Percentiles rank a stretch among this genome's conserved stretches.
These are phyloP conservation scores for Platynereis dumerilii DNA, from an alignment of 2,888 invertebrate genomes.

Conservation along the genomic window DNA sequence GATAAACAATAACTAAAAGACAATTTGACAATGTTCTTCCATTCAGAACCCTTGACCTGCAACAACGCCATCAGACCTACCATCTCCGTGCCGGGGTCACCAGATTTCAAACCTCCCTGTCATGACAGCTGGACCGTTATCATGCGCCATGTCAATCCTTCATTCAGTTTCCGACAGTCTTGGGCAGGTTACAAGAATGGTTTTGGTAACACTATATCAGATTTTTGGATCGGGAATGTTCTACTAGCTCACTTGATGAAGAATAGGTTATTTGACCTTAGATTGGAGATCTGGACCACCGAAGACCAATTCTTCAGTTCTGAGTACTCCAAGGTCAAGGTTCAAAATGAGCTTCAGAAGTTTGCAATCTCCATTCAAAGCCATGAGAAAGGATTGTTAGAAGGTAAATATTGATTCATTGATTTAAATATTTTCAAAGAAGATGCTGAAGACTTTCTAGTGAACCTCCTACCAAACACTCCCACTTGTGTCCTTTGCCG, in stretches of 20 bases:
- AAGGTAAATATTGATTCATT: too few species aligned
- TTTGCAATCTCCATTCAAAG: too few species aligned
- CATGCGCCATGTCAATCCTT: background rate
- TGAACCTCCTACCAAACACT: too few species aligned
- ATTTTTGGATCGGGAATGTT: constrained; percentile 5
- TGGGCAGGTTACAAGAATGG: constrained; percentile 5
- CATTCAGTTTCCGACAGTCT: background rate
- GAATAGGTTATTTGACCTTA: background rate
- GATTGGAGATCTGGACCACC: background rate
- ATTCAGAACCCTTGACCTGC: too few species aligned
- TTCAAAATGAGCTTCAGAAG: background rate
- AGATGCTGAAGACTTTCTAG: too few species aligned
- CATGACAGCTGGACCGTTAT: constrained; percentile 5
- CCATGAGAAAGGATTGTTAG: too few species aligned
- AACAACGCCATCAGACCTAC: too few species aligned
- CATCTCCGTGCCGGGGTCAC: too few species aligned
- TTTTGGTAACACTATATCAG: background rate
- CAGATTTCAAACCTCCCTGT: background rate
- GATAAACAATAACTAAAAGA: too few species aligned
- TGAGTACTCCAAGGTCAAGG: background rate
- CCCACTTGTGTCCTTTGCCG: too few species aligned
- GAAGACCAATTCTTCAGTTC: background rate
- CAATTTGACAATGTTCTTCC: too few species aligned
- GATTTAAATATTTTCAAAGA: too few species aligned
- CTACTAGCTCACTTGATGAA: background rate